Evolutionary conservation across 2,113 vertebrate species (phyloP).

Genomic region (human): GRCh38 chr9:82822501-82823000

Average conservation of each 20-base stretch:
- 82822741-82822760: neutral
- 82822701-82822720: constrained; percentile 25
- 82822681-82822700: neutral
- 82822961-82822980: neutral
- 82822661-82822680: neutral
- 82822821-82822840: neutral
- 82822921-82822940: neutral
- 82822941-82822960: neutral
- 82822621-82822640: constrained; percentile 9
- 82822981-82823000: neutral
- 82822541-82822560: neutral
- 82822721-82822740: constrained; percentile 24
- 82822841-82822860: neutral
- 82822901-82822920: neutral
- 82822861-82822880: neutral
- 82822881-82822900: neutral
- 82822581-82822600: neutral
- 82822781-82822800: neutral
- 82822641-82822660: neutral
- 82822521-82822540: neutral
- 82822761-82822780: neutral
- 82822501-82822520: neutral
- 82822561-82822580: neutral
- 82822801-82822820: neutral
- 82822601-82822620: neutral